A percentile compares a stretch with the other conserved stretches of the same genome.
Evolutionary conservation across 2,113 vertebrate species (phyloP).

Genomic region (Brienomyrus longianalis): DNA sequence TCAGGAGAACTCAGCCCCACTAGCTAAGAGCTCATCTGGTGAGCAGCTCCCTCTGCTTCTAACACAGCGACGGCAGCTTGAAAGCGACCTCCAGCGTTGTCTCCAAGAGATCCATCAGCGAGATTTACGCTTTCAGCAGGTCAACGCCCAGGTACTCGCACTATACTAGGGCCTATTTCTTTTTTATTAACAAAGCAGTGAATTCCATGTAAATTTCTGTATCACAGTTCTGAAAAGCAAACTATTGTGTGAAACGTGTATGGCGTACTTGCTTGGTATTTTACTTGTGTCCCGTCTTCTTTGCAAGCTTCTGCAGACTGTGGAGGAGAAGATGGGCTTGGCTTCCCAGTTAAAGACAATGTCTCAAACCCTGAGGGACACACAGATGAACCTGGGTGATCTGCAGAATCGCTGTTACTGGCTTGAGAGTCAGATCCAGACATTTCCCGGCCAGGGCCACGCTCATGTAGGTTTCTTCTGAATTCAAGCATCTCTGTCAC

Average conservation of each 20-base stretch:
- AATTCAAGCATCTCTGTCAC: background rate
- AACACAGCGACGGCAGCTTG: conserved; percentile 58
- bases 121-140: conserved; percentile 67
- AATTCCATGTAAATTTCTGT: background rate
- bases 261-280: background rate
- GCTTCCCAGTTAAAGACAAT: conserved; percentile 65
- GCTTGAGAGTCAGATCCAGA: conserved; percentile 63
- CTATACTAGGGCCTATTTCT: background rate
- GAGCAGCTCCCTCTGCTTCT: conserved; percentile 46
- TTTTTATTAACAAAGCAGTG: background rate
- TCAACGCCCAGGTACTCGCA: conserved; percentile 64
- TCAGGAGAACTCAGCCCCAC: conserved; percentile 43
- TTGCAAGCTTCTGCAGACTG: conserved; percentile 61
- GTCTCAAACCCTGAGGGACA: conserved; percentile 71
- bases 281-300: background rate
- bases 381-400: conserved; percentile 57
- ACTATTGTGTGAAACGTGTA: background rate
- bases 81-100: conserved; percentile 64
- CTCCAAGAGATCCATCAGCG: conserved; percentile 71
- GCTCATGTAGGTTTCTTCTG: conserved; percentile 38
- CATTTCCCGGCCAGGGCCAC: conserved; percentile 24
- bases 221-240: background rate
- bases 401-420: conserved; percentile 66
- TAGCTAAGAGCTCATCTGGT: conserved; percentile 34
- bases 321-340: conserved; percentile 66